Evolutionary conservation across 2,797 vertebrate genomes (phyloP), one percentile per base, ranked within the genome.

Genomic region (Myripristis murdjan): DNA sequence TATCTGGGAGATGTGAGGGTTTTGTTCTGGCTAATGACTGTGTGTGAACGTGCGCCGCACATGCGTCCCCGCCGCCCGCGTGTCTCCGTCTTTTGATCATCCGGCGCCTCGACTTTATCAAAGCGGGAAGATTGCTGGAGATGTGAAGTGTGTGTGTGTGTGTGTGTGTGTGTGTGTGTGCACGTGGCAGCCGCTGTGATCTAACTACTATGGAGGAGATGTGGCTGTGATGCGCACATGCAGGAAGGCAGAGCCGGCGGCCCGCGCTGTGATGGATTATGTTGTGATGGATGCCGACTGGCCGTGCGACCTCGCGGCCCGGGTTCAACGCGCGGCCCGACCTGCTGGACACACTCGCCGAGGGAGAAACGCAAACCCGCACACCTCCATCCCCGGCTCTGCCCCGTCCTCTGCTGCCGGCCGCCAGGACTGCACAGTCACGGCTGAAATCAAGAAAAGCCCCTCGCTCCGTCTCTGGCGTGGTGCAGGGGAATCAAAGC

Each of bases 211-310:
- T 6, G 1, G 26, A 0, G 2, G 33, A 10, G 35, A 5, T 33
- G 14, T 60, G 24, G 53, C 4, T 44, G 48, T 35, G 37, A 31
- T 28, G 33, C 23, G 5, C 57, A 54, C 24, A 11, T 8, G 61
- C 5, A 43, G 31, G 61, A 56, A 35, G 20, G 44, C 62, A 44
- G 18, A n/a, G 18, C 18, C 3, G 44, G 22, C 33, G 33, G 43
- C n/a, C 43, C 22, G 23, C 11, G 24, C 15, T 61, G 23, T 68
- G 72, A 63, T 63, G 46, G 72, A 68, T 75, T 68, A 68, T 68
- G 35, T 43, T 20, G 11, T 20, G 33, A 68, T 62, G 44, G 52
- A 63, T 14, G 12, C 58, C 63, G 58, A 63, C 58, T 47, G 31
- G 49, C 39, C 5, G 23, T 24, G 24, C 41, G 22, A 23, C 22